Evolutionary conservation across 2,113 vertebrate species (phyloP).

Genomic region (Daubentonia madagascariensis): DNA sequence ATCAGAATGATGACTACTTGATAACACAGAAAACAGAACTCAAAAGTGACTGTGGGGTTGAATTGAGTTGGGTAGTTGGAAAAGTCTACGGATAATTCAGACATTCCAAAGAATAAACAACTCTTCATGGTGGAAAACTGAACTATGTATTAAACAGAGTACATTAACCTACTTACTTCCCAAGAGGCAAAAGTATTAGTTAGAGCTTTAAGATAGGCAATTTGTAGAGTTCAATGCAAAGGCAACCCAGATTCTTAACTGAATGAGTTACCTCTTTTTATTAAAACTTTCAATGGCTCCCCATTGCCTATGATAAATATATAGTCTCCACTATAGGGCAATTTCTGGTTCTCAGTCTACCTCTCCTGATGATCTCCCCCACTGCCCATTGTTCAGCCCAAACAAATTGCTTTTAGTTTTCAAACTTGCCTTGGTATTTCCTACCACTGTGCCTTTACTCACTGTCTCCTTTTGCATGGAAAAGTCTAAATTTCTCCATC

Average conservation of each 20-base stretch:
- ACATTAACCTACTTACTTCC: neutral
- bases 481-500: neutral
- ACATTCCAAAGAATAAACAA: neutral
- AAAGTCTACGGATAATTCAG: neutral
- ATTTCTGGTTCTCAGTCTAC: neutral
- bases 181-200: neutral
- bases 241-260: neutral
- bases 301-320: neutral
- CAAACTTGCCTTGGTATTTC: neutral
- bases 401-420: neutral
- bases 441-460: neutral
- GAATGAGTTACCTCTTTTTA: neutral
- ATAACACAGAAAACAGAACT: neutral
- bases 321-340: neutral
- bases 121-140: neutral
- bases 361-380: neutral
- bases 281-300: neutral
- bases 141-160: neutral
- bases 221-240: neutral
- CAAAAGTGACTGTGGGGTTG: neutral
- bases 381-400: neutral
- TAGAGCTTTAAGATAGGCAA: slow-evolving; percentile 18
- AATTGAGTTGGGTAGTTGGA: neutral
- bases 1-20: neutral
- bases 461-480: neutral